Base-by-base conservation (phyloP, 2,113 vertebrate species). In the Hydrolagus affinis region DNA sequence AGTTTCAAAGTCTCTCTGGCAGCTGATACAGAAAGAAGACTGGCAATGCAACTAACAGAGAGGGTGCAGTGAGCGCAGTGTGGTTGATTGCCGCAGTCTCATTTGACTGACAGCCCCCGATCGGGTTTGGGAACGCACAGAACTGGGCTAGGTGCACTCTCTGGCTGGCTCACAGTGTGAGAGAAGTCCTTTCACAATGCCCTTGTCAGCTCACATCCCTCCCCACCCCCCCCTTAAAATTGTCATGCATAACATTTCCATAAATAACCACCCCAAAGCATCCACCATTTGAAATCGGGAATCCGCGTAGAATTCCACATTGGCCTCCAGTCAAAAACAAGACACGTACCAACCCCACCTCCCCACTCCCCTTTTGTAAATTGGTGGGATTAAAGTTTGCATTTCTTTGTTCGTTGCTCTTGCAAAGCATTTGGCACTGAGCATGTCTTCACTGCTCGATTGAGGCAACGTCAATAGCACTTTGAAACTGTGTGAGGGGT, bases 191-290 rank as follows among this genome's bases (percentile, higher is more conserved):
- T 68, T 83, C 78, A 68, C 12, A 32, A 14, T 30, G 15, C 25
- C 14, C 62, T 19, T 14, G 19, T 32, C 62, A 83, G 15, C 78
- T 32, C 78, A 83, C 60, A 83, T 83, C 78, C 78, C 66, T 68
- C 59, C 66, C 78, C 19, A 64, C 66, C 25, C 32, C 78, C 66
- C 78, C 10, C 64, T 66, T 28, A 83, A 66, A 66, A 83, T 30
- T 19, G 12, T 83, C 11, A 68, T 28, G 59, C 15, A 66, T 30
- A 83, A 66, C 0, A 83, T 32, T 30, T 68, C 62, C 62, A 68
- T 83, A 83, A 68, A 83, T 83, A 83, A 66, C 28, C 21, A 0
- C 10, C 19, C 1, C 25, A 83, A 83, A 11, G 2, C 30, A 30
- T 32, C 8, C 0, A 21, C 25, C 32, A 62, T 66, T 66, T 28